Conservation (phyloP, 2,797 vertebrate genomes). For the Trematomus bernacchii region DNA sequence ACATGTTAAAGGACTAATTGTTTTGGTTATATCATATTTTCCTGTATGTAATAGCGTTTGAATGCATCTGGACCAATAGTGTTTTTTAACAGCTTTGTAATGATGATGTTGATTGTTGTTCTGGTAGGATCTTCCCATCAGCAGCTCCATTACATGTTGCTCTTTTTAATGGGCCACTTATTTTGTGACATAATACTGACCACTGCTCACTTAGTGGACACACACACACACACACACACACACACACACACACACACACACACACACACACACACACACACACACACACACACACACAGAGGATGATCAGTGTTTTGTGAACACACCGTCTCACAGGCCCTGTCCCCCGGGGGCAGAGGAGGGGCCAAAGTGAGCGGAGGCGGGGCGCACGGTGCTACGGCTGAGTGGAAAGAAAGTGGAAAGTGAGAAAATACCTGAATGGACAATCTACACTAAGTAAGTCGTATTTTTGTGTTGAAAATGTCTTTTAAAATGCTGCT, state of each 20-base stretch:
- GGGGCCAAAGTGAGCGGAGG: conserved; percentile 67
- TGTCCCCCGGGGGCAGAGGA: conserved; percentile 45
- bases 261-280: conserved; percentile 4
- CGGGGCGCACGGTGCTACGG: conserved; percentile 72
- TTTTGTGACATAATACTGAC: conserved; percentile 3
- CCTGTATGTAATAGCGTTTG: neutral
- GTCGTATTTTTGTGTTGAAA: conserved; percentile 41
- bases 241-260: conserved; percentile 6
- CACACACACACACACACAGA: neutral
- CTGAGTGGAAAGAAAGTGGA: conserved; percentile 79
- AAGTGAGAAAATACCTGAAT: conserved; percentile 82
- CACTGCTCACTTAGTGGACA: neutral
- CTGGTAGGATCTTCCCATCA: neutral
- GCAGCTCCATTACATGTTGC: neutral
- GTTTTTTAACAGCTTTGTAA: neutral
- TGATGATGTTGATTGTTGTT: conserved; percentile 5
- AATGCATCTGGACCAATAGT: neutral
- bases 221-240: conserved; percentile 10
- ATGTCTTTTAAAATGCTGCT: neutral
- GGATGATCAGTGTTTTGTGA: neutral
- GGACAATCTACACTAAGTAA: conserved; percentile 76
- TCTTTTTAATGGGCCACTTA: conserved; percentile 1
- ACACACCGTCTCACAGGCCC: conserved; percentile 37
- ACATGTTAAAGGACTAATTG: too few species aligned
- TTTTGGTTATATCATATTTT: neutral